Base-by-base conservation (phyloP, 2,888 invertebrate species). In the Mythimna lalbum region DNA sequence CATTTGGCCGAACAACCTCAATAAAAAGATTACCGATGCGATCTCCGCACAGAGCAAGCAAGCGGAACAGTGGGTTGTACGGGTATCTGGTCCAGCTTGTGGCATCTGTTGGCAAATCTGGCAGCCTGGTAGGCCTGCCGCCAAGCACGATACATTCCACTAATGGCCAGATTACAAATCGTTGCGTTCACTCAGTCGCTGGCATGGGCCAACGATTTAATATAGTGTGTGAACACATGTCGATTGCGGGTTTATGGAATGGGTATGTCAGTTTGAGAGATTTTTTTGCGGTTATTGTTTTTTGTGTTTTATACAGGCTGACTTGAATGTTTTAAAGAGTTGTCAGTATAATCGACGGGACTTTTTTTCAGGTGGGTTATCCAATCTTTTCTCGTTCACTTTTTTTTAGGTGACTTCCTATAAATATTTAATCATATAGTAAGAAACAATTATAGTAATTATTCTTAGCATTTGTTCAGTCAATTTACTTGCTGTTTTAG, bases 91-190 rank as follows among this genome's bases (percentile, higher is more conserved):
- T 81, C 75, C 79, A 78, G 82, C 86, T 86, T 82, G 86, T 90
- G 87, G 88, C 91, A 91, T 90, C 90, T 89, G 90, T 90, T 90
- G 89, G 90, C 90, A 87, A 82, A 78, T 72, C 74, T 76, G 76
- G 69, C 57, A 21, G 56, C 84, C 81, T 27, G 47, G 36, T 73
- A 71, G 71, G 71, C 73, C 39, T 71, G 52, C 71, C 87, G 89
- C 90, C 91, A 88, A 88, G 88, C 87, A 81, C 88, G 88, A 90
- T 90, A 91, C 91, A 90, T 91, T 88, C 88, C 86, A 78, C 86
- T 92, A 92, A 92, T 90, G 90, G 89, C 88, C 80, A 90, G 90
- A 93, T 92, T 92, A 93, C 93, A 91, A 91, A 93, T 93, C 88
- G 91, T 85, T 78, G 78, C 85, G 89, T 71, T 82, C 82, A 82